Conservation (phyloP, 2,888 invertebrate species). For the Bellardia pandia region DNA sequence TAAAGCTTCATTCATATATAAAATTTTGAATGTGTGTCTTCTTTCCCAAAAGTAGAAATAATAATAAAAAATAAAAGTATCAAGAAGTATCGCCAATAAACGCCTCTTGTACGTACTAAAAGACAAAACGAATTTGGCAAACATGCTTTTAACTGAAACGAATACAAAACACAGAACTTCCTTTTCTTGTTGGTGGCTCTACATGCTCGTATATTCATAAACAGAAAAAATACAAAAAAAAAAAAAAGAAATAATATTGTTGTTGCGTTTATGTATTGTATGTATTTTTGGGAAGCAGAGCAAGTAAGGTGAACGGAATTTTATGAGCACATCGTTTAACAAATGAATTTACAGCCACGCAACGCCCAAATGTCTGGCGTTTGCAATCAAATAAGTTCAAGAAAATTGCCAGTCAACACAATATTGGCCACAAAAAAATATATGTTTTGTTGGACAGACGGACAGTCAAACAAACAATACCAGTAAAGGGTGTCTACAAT, state of each 20-base stretch:
- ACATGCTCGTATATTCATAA: background rate
- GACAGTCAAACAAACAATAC: constrained; percentile 40
- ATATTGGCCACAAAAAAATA: constrained; percentile 53
- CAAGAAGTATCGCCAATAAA: constrained; percentile 72
- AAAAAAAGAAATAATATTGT: background rate
- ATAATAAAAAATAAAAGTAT: constrained; percentile 58
- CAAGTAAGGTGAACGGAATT: constrained; percentile 78
- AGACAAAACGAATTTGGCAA: constrained; percentile 70
- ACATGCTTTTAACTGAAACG: constrained; percentile 41
- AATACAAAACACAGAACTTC: constrained; percentile 41
- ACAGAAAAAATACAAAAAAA: background rate
- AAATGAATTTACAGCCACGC: constrained; percentile 84
- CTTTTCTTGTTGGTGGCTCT: constrained; percentile 35
- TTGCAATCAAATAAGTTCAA: constrained; percentile 76
- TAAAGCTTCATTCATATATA: constrained; percentile 48
- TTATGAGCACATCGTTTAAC: constrained; percentile 84
- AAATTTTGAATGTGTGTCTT: constrained; percentile 64
- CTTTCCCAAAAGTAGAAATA: constrained; percentile 7
- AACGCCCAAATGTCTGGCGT: constrained; percentile 85
- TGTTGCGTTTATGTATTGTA: constrained; percentile 18
- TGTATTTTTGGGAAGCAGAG: constrained; percentile 26
- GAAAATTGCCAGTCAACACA: constrained; percentile 69
- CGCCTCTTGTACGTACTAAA: constrained; percentile 68
- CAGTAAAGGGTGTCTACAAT: constrained; percentile 28
- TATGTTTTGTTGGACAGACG: background rate